Percentiles rank a stretch among this genome's conserved stretches.
phyloP scores from a whole-genome alignment of 2,113 vertebrate genomes.

The Colaptes auratus region DNA sequence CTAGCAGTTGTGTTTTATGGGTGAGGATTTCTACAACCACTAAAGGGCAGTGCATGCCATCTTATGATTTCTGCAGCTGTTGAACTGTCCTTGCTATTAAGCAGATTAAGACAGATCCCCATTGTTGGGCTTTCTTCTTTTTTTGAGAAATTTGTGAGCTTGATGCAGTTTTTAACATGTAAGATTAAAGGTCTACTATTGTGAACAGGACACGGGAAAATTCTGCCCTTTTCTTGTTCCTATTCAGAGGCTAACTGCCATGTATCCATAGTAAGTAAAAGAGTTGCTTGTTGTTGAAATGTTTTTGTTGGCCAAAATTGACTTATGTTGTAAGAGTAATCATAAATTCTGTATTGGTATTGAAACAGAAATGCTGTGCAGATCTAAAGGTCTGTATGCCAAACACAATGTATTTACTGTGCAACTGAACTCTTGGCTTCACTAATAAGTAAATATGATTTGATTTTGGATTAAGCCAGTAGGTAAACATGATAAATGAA shows the following conservation, averaged over 20 bases:
- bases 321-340: neutral
- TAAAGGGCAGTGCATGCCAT: slow-evolving; percentile 61
- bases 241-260: neutral
- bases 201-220: neutral
- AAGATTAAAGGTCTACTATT: neutral
- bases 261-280: neutral
- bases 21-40: slow-evolving; percentile 39
- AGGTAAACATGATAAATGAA: slow-evolving; percentile 26
- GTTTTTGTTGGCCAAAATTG: slow-evolving; percentile 6
- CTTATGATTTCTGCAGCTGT: slow-evolving; percentile 7
- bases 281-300: neutral
- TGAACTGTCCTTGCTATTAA: slow-evolving; percentile 11
- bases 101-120: neutral
- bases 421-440: slow-evolving; percentile 16
- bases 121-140: neutral
- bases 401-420: slow-evolving; percentile 24
- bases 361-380: neutral
- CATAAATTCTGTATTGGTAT: neutral
- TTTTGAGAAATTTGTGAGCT: neutral
- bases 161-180: neutral
- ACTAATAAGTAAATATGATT: slow-evolving; percentile 34
- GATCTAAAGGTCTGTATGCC: slow-evolving; percentile 30
- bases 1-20: neutral
- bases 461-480: slow-evolving; percentile 27
- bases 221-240: neutral